A percentile compares a stretch with the other conserved stretches of the same genome.
phyloP scores from a whole-genome alignment of 2,113 vertebrate species.

The Redunca redunca region DNA sequence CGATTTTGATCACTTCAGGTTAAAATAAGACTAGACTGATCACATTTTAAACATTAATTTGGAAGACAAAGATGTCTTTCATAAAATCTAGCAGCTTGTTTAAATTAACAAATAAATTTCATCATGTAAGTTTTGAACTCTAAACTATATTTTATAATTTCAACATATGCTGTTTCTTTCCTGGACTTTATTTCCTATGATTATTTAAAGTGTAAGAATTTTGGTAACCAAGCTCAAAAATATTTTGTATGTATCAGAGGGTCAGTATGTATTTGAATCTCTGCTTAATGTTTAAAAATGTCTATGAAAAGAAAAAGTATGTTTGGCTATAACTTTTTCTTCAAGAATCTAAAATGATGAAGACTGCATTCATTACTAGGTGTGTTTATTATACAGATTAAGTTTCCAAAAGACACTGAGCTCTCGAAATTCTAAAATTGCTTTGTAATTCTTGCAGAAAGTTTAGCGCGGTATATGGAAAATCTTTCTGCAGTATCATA shows the following conservation, averaged over 20 bases:
- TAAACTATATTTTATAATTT: not conserved
- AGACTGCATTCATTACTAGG: not conserved
- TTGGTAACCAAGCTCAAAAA: not conserved
- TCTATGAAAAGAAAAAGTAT: not conserved
- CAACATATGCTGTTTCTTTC: not conserved
- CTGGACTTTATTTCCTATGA: not conserved
- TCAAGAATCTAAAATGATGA: not conserved
- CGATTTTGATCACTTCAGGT: not conserved
- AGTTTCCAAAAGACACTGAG: not conserved
- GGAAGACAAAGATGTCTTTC: not conserved
- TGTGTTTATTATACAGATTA: not conserved
- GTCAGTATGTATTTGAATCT: not conserved
- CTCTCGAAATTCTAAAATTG: not conserved
- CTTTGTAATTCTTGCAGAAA: not conserved
- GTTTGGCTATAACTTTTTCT: not conserved
- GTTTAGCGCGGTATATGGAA: not conserved
- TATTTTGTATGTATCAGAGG: not conserved
- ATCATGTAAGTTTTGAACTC: not conserved
- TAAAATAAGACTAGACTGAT: slow-evolving; percentile 10
- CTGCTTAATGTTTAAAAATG: slow-evolving; percentile 7
- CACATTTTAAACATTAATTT: not conserved
- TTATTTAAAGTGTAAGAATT: not conserved
- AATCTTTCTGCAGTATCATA: not conserved
- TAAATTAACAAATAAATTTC: slow-evolving; percentile 30
- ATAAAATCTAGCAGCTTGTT: not conserved